Evolutionary conservation across 2,797 vertebrate species (phyloP), one percentile per base, ranked within the genome.

Genomic region (Poeciliopsis paucimaculata): DNA sequence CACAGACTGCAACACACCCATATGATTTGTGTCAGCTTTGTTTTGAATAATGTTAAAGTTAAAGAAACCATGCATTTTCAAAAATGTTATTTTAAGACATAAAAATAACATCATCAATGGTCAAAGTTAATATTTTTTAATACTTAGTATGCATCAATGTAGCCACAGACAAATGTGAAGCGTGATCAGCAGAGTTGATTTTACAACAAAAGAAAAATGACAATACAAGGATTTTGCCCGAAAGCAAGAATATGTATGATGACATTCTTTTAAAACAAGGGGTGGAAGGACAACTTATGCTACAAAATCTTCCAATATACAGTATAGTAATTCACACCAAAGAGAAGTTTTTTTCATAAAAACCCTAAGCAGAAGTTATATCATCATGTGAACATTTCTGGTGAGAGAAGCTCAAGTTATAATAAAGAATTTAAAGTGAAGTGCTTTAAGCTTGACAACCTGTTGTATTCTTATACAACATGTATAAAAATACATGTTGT

Each of bases 1-100:
- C 96, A 78, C 96, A 97, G 84, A 96, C 95, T 96, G 84, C 7
- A 91, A 90, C 49, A 85, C 77, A 86, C 73, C 84, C 73, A 82
- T 18, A 34, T 20, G 26, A 13, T 73, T 45, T 43, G 15, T 57
- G 53, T 66, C 36, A 36, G 43, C 72, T 57, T 3, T 12, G 4
- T 18, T 81, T 31, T 16, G 11, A 45, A 16, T 20, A 45, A 15
- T 75, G 34, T n/a, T 13, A 26, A 36, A 43, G 13, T n/a, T 20
- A 71, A 71, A 71, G 23, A 71, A 71, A 45, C 12, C 12, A 43
- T 45, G 39, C 43, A 45, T 70, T 26, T 41, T 23, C 41, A 70
- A 66, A 66, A 9, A 7, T 28, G 16, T 2, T 2, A 45, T 45
- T 71, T 43, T n/a, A 45, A 7, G 15, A 71, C 5, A 71, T 6